phyloP scores from a whole-genome alignment of 1,140 invertebrate genomes.

The Lanistes nyassanus region DNA sequence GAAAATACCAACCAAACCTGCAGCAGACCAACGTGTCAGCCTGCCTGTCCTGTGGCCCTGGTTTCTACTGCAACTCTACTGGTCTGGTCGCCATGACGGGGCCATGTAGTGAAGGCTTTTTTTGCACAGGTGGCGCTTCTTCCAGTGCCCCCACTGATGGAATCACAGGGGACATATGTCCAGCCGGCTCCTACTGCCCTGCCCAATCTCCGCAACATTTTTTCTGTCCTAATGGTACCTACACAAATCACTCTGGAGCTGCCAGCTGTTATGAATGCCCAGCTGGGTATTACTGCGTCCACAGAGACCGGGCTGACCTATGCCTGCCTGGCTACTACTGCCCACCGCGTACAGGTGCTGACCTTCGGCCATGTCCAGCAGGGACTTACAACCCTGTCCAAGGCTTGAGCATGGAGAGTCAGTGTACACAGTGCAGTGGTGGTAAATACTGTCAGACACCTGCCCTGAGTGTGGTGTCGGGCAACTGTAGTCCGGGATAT shows the following conservation, averaged over 20 bases:
- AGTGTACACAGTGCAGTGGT: constrained; percentile 63
- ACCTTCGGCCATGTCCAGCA: constrained; percentile 58
- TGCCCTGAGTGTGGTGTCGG: constrained; percentile 41
- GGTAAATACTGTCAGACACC: constrained; percentile 57
- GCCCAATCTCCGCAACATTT: constrained; percentile 49
- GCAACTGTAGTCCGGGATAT: constrained; percentile 56
- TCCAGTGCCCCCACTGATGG: constrained; percentile 53
- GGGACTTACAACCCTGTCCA: constrained; percentile 60
- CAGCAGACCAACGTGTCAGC: constrained; percentile 45
- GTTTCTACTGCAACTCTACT: constrained; percentile 54
- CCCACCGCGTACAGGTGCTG: constrained; percentile 57
- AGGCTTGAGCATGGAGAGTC: constrained; percentile 41
- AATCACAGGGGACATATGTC: constrained; percentile 60
- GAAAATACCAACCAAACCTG: constrained; percentile 58
- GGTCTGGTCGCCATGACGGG: constrained; percentile 47
- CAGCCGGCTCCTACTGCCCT: constrained; percentile 58
- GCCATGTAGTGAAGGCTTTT: constrained; percentile 58
- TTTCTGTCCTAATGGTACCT: constrained; percentile 62
- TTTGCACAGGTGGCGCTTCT: constrained; percentile 50
- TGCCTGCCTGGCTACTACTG: constrained; percentile 61
- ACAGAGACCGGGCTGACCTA: constrained; percentile 54
- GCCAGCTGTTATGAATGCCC: constrained; percentile 59
- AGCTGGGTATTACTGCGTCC: constrained; percentile 59
- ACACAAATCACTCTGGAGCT: constrained; percentile 60
- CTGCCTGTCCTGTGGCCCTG: constrained; percentile 57